Conservation (phyloP, 2,888 invertebrate genomes). For the Omphaloscelis lunosa region DNA sequence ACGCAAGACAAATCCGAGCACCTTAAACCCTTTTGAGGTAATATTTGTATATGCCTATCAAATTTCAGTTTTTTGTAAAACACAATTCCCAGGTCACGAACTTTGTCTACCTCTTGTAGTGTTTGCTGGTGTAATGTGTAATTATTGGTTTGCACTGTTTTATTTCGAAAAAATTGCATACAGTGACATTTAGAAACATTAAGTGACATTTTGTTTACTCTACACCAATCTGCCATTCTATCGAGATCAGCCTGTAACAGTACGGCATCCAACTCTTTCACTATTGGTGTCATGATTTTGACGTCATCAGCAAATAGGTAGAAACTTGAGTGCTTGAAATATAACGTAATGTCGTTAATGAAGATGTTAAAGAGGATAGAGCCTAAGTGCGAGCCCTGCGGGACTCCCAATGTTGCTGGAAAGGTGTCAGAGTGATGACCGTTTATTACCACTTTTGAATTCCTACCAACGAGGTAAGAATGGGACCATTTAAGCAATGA, state of each 20-base stretch:
- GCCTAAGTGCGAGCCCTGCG: not conserved
- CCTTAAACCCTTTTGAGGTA: no score
- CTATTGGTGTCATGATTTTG: not conserved
- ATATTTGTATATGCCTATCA: no score
- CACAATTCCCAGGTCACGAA: not conserved
- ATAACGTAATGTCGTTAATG: not conserved
- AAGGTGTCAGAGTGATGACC: not conserved
- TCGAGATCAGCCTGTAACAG: not conserved
- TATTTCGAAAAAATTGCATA: not conserved
- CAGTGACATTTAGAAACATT: not conserved
- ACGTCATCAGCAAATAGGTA: not conserved
- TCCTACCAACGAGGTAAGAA: not conserved
- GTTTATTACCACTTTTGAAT: not conserved
- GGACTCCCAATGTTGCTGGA: not conserved
- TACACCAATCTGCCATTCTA: slow-evolving; percentile 7
- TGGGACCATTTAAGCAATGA: not conserved
- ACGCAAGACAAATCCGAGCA: no score
- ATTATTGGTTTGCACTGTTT: not conserved
- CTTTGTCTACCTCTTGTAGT: not conserved
- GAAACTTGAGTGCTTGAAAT: not conserved
- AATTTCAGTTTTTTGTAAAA: no score
- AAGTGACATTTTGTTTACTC: not conserved
- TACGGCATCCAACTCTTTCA: not conserved
- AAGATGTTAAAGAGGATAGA: not conserved
- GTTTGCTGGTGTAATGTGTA: not conserved